Conservation (phyloP, 2,888 invertebrate genomes). For the Meghimatium bilineatum region DNA sequence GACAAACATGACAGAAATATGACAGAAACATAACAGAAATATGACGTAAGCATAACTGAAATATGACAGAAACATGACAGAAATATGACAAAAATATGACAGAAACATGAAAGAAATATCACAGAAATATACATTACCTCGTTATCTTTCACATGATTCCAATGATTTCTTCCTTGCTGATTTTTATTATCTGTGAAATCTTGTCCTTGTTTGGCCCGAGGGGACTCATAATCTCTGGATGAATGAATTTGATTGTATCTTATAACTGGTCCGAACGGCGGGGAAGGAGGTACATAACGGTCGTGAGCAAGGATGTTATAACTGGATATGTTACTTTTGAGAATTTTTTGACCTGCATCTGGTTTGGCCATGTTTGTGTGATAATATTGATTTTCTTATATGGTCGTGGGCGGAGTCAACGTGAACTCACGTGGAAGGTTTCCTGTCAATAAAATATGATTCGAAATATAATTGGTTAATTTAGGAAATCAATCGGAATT, state of each 20-base stretch:
- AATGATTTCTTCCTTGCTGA: not conserved
- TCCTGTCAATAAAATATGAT: too few species aligned
- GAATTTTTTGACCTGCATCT: not conserved
- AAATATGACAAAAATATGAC: not conserved
- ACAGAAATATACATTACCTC: constrained; percentile 1
- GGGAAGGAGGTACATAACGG: constrained; percentile 35
- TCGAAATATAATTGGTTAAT: too few species aligned
- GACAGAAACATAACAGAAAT: too few species aligned
- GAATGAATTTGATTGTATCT: not conserved
- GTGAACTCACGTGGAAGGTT: too few species aligned
- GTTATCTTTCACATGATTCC: not conserved
- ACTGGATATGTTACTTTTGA: constrained; percentile 18
- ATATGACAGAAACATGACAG: too few species aligned
- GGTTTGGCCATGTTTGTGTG: constrained; percentile 10
- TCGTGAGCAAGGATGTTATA: constrained; percentile 39
- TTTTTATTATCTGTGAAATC: not conserved
- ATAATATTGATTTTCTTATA: not conserved
- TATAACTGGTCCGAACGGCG: constrained; percentile 21
- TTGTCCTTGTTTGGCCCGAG: not conserved
- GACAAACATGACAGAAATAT: too few species aligned
- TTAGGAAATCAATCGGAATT: too few species aligned
- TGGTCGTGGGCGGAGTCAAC: too few species aligned
- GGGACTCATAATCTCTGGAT: constrained; percentile 4
- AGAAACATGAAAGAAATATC: not conserved
- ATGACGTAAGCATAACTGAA: too few species aligned